Base-by-base conservation (phyloP, 2,113 vertebrate genomes). In the Xiphophorus couchianus region DNA sequence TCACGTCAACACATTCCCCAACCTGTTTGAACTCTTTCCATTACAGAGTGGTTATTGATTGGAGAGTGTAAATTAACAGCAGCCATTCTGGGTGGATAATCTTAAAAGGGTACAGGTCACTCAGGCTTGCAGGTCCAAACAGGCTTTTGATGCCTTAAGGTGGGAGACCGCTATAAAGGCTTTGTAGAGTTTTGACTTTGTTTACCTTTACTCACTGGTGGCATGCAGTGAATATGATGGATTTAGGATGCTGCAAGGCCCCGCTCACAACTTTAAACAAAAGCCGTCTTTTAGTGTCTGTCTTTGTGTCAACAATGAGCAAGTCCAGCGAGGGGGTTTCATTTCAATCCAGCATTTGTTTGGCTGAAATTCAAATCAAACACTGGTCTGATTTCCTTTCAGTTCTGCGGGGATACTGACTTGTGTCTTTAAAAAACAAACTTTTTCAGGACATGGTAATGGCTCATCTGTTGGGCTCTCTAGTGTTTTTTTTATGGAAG, bases 361-460 rank as follows among this genome's bases (percentile, higher is more conserved):
- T 78, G 82, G 76, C 82, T 71, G 42, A 17, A 66, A 54, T 60
- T 78, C 83, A 89, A 85, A 64, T 69, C 29, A 87, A 90, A 90
- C 70, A 87, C 12, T n/a, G 63, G 19, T 75, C 74, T 8, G 0
- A 35, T 60, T 70, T 83, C 15, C 54, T 66, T 70, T 71, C 29
- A 6, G 71, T 61, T 63, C 69, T 35, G 19, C 67, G 28, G 30
- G 27, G 60, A 85, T 64, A 61, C 5, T 73, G 29, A 71, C 48
- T 74, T 62, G 29, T 60, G 35, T 10, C 6, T 66, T 76, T 22
- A 7, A 71, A 74, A 78, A 83, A 82, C 15, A 90, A 15, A 19
- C 58, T 54, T 37, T 67, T 76, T 76, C 71, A 60, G 61, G 2
- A 67, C 33, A 31, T 62, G 30, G 69, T 80, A 83, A 84, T 64